Evolutionary conservation across 23 tunicate species (phyloP).

Genomic region (Styela clava): DNA sequence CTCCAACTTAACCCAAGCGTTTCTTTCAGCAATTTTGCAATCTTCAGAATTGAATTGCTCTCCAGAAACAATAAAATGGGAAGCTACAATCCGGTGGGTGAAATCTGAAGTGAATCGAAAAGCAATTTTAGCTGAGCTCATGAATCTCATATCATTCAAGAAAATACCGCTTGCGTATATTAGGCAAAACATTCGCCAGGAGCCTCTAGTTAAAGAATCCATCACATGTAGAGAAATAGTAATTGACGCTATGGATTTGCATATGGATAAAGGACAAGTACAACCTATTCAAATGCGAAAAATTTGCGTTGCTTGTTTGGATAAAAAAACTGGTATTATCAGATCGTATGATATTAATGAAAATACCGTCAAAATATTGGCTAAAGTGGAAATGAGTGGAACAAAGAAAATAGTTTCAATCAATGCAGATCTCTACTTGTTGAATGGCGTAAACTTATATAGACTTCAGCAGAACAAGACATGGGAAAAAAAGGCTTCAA

Average conservation of each 20-base stretch:
- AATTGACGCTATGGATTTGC: too few relatives aligned
- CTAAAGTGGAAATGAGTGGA: too few relatives aligned
- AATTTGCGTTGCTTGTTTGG: too few relatives aligned
- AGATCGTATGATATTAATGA: too few relatives aligned
- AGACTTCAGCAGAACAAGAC: not conserved
- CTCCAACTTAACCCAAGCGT: not conserved
- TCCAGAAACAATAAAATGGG: not conserved
- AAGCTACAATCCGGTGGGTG: not conserved
- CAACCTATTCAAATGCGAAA: too few relatives aligned
- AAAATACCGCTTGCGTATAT: not conserved
- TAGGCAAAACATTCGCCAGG: too few relatives aligned
- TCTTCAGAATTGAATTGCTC: not conserved
- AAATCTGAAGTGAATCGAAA: not conserved
- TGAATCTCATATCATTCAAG: not conserved
- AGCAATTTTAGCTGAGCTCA: not conserved
- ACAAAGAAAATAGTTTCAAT: not conserved
- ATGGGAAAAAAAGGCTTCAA: not conserved
- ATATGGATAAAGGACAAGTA: too few relatives aligned
- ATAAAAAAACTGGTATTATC: too few relatives aligned
- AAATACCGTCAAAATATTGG: too few relatives aligned
- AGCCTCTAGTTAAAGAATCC: too few relatives aligned
- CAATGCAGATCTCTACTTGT: not conserved
- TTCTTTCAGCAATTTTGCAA: too few relatives aligned
- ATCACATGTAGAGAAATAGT: too few relatives aligned
- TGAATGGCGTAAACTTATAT: not conserved